Base-by-base conservation (phyloP, 2,888 invertebrate genomes). In the Maniola hyperantus region DNA sequence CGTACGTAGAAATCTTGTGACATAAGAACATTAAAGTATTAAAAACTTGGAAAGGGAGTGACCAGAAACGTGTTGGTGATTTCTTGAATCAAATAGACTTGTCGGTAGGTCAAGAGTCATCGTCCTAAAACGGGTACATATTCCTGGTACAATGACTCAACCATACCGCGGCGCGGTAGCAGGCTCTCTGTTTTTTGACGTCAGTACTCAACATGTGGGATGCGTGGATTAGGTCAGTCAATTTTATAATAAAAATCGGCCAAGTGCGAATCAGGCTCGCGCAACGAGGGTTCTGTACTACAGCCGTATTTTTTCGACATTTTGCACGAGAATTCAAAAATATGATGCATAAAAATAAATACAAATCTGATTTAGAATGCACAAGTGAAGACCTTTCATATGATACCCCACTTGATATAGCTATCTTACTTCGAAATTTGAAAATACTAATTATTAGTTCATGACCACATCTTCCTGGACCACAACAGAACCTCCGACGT, bases 91-190 rank as follows among this genome's bases (percentile, higher is more conserved):
- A 53, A 39, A 61, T 60, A 51, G 58, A 36, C 54, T 48, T 36
- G 58, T 51, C 26, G 58, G 55, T 65, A 18, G 70, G 67, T 70
- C 69, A 81, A 74, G 72, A 75, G 87, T 83, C 84, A 80, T 79
- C 80, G 87, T 78, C 78, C 85, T 76, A 70, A 77, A 85, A 84
- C 69, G 79, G 79, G 77, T 74, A 80, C 83, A 76, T 26, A 26
- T 76, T 81, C 80, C 79, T 72, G 77, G 34, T 59, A 48, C 18
- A 53, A 73, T 72, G 76, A 60, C 11, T 59, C 50, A 67, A 64
- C 13, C 26, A 4, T 4, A 26, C 26, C 2, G 26, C 26, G 59
- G 44, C 46, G 26, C 18, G 18, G 50, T 50, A 48, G 18, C n/a
- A 34, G 36, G 48, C 60, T 50, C 18, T 48, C 18, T 13, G 10